Conservation (phyloP, 2,888 invertebrate species). For the Ceratothoa steindachneri region DNA sequence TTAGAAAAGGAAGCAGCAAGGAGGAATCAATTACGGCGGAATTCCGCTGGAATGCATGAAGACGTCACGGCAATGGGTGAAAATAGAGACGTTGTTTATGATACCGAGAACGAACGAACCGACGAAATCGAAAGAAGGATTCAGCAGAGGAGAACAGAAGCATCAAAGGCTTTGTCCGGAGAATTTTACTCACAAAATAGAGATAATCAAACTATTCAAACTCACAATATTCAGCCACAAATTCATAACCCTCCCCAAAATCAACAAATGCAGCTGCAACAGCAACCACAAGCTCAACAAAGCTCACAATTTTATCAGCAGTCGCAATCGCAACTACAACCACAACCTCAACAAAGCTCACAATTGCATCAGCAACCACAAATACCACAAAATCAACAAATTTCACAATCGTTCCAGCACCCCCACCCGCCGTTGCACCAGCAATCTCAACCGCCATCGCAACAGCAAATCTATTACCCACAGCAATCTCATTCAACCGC, state of each 20-base stretch:
- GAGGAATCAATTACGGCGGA: slow-evolving; percentile 5
- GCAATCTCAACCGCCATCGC: background rate
- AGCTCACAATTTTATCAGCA: background rate
- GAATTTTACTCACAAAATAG: background rate
- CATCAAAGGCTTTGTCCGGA: background rate
- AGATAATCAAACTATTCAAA: background rate
- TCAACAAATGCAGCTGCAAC: background rate
- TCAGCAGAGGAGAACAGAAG: background rate
- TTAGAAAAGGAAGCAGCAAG: slow-evolving; percentile 23
- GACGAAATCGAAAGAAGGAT: background rate
- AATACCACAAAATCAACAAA: background rate
- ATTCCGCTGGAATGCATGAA: slow-evolving; percentile 11
- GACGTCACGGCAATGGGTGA: background rate
- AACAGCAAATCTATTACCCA: background rate
- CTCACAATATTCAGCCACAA: background rate
- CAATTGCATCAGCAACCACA: background rate
- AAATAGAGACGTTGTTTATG: background rate
- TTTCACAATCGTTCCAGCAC: background rate
- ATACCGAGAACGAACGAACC: background rate
- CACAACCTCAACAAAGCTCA: background rate
- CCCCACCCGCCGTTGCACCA: background rate
- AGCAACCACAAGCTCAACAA: background rate
- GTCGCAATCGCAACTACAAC: background rate
- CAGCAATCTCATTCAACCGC: background rate
- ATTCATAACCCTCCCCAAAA: background rate